Evolutionary conservation across 2,797 vertebrate species (phyloP), one percentile per base, ranked within the genome.

Genomic region (Furcifer pardalis): DNA sequence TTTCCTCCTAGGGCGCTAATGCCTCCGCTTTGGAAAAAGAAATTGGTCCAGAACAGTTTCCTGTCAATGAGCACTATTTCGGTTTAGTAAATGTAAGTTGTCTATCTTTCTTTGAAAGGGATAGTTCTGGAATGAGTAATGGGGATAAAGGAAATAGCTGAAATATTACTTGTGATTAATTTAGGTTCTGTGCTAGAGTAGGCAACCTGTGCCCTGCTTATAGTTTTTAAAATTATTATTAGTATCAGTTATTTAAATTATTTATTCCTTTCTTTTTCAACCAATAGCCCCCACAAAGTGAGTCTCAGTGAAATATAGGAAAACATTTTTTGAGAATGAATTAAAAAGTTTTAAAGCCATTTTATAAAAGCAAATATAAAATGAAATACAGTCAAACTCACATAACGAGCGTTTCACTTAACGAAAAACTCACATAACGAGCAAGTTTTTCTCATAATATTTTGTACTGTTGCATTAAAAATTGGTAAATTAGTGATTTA

Each of bases 11-110:
- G 98, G 98, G 98, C 98, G 97, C 98, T 97, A 99, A 99, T 99
- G 98, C 98, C 97, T 99, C 98, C 93, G 98, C 98, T 97, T 98
- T 99, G 97, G 98, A 99, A 97, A 99, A 99, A 98, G 98, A 99
- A 97, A 99, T 99, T 96, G 98, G 98, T 97, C 98, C 98, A 63
- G 98, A 99, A 96, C 98, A 99, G 96, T 99, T 99, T 97, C 98
- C 98, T 90, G 98, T 99, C 89, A 99, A 99, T 89, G 98, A 99
- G 93, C 98, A 99, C 95, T 99, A 99, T 96, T 99, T 99, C 89
- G 98, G 98, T 92, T 96, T 99, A 94, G 98, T 99, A 90, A 99
- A 99, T 59, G 98, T 99, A 94, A 98, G 98, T 97, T 89, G 84
- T 0, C 0, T 84, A 66, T 59, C 40, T 77, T 89, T 68, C 80